Conservation (phyloP, 2,797 vertebrate species). For the Labeo calbasu region DNA sequence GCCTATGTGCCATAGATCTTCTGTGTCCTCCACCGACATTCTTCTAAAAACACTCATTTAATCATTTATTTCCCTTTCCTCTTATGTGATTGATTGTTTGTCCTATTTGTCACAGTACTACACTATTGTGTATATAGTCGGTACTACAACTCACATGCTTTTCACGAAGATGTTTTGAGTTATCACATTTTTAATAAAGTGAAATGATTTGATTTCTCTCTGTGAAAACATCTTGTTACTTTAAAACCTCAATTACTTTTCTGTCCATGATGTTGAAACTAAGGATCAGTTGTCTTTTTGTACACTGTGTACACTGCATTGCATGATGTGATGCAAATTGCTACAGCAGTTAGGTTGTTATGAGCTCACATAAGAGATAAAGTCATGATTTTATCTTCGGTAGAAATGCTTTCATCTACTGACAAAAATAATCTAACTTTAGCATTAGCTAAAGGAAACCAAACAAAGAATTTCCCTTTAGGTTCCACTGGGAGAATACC, state of each 20-base stretch:
- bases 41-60: background rate
- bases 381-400: background rate
- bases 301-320: background rate
- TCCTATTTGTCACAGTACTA: background rate
- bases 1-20: background rate
- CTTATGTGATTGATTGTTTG: background rate
- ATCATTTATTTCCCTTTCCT: background rate
- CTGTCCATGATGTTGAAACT: background rate
- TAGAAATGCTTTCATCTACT: background rate
- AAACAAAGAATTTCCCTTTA: slow-evolving; percentile 25
- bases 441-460: background rate
- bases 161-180: slow-evolving; percentile 1
- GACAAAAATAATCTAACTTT: background rate
- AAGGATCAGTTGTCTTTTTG: background rate
- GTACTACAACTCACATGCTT: slow-evolving; percentile 3
- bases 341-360: background rate
- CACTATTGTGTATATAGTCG: background rate
- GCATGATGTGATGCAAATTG: background rate
- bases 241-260: background rate
- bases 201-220: background rate
- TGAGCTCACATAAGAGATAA: background rate
- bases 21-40: background rate
- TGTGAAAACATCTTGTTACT: background rate
- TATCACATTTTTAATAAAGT: slow-evolving; percentile 8
- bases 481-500: slow-evolving; percentile 16